Percentiles rank a stretch among this genome's conserved stretches.
phyloP scores from a whole-genome alignment of 2,797 vertebrate species.

The Choloepus didactylus region DNA sequence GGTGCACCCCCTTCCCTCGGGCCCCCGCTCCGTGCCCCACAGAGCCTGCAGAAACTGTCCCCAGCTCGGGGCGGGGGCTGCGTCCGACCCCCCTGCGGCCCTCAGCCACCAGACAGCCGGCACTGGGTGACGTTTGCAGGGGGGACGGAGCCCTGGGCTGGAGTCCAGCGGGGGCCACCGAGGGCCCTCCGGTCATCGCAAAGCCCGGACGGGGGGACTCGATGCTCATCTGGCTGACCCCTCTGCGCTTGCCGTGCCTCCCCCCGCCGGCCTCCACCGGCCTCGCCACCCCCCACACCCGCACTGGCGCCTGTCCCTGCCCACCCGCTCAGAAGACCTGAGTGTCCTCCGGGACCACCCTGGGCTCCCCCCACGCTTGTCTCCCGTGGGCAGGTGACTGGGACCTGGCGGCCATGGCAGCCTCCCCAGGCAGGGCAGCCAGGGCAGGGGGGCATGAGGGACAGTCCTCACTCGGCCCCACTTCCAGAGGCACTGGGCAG shows the following conservation, averaged over 20 bases:
- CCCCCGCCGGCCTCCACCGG: too few species aligned
- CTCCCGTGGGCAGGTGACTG: too few species aligned
- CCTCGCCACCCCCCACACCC: too few species aligned
- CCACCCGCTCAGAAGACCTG: background rate
- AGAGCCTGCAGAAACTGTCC: fast-evolving
- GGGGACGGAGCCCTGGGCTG: background rate
- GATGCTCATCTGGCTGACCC: fast-evolving
- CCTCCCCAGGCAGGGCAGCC: background rate
- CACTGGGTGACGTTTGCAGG: too few species aligned
- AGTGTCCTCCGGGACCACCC: background rate
- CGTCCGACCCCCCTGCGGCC: fast-evolving
- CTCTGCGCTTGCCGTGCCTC: too few species aligned
- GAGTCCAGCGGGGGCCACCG: background rate
- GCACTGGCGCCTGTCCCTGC: too few species aligned
- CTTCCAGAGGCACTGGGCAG: fast-evolving
- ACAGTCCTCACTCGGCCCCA: background rate
- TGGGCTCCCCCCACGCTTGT: background rate
- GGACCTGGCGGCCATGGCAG: too few species aligned
- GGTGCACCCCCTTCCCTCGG: background rate
- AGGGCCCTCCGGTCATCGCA: background rate
- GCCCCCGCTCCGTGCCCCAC: fast-evolving
- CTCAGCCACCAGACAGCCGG: background rate
- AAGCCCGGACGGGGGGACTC: fast-evolving
- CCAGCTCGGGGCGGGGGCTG: background rate
- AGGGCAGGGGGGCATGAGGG: slow-evolving; percentile 14